These are phyloP conservation scores for Rhadinocentrus ornatus DNA, from an alignment of 2,797 vertebrate species.

Conservation along the genomic window DNA sequence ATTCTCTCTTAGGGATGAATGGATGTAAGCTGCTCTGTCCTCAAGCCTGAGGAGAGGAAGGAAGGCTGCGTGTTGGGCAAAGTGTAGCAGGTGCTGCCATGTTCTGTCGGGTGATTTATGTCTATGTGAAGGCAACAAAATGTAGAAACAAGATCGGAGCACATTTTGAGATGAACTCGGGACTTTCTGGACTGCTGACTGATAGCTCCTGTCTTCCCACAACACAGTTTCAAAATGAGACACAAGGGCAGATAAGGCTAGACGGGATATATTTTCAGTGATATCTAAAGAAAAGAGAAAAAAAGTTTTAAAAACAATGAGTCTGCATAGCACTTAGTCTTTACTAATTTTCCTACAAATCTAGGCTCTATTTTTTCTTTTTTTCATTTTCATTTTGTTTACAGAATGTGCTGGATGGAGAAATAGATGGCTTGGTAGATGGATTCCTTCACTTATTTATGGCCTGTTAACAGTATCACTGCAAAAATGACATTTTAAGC, in stretches of 20 bases:
- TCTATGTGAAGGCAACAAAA: constrained; percentile 56
- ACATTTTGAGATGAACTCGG: constrained; percentile 67
- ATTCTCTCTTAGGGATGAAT: constrained; percentile 44
- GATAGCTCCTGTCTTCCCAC: constrained; percentile 61
- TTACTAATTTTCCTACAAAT: no score
- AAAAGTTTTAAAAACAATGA: not conserved
- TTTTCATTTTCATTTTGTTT: constrained; percentile 16
- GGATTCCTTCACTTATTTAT: no score
- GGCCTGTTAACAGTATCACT: no score
- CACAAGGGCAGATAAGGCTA: constrained; percentile 40
- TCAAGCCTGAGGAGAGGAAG: constrained; percentile 25
- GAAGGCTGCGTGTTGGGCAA: constrained; percentile 22
- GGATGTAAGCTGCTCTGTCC: constrained; percentile 31
- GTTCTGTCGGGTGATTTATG: constrained; percentile 67
- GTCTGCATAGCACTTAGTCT: not conserved
- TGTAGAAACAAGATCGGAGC: constrained; percentile 72
- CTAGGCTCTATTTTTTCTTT: no score
- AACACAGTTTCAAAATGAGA: constrained; percentile 59
- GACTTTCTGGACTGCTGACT: constrained; percentile 64
- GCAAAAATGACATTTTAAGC: no score
- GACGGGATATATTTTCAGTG: constrained; percentile 38
- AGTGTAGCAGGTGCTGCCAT: constrained; percentile 49
- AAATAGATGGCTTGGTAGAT: no score
- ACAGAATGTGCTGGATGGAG: not conserved
- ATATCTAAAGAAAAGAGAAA: constrained; percentile 49